Base-by-base conservation (phyloP, 2,797 vertebrate genomes). In the Sebastes iracundus region DNA sequence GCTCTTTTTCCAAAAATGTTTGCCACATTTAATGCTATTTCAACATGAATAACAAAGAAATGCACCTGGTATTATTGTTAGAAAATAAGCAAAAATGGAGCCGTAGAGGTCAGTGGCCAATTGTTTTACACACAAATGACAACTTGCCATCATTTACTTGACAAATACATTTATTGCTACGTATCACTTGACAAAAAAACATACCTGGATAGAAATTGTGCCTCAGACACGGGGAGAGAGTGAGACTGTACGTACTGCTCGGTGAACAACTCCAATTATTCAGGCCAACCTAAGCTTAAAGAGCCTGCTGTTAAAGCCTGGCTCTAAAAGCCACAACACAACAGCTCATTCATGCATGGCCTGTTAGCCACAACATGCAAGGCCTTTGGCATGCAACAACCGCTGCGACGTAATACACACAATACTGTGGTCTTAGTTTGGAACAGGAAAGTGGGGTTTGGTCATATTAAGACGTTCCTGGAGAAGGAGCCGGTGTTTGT, bases 341-440 rank as follows among this genome's bases (percentile, higher is more conserved):
- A 68, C 74, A 71, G 64, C 76, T 72, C 72, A 71, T 52, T 91
- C 85, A 91, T 87, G 81, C 80, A 72, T 80, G 25, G 56, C 60
- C 64, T 74, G 70, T 87, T 85, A 88, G 72, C 62, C 61, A 55
- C 55, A 80, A 78, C 87, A 87, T 89, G 85, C 88, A 73, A 89
- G 22, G 78, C 62, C 74, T 67, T 77, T 84, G 70, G 72, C 89
- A 79, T 81, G 87, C 77, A 59, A 79, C 77, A 35, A 52, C 66
- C 27, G 1, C 69, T n/a, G 63, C 4, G 10, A 49, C 56, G 32
- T 58, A 75, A 64, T 13, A 42, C 49, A 73, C 66, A 60, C n/a
- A 22, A 14, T 33, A 61, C 20, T 52, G 35, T 71, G 16, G 58
- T 72, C 28, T 65, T 32, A 28, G 22, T 14, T 56, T 25, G n/a